A percentile compares a stretch with the other conserved stretches of the same genome.
phyloP scores from a whole-genome alignment of 2,888 invertebrate genomes.

The Sesia bembeciformis region DNA sequence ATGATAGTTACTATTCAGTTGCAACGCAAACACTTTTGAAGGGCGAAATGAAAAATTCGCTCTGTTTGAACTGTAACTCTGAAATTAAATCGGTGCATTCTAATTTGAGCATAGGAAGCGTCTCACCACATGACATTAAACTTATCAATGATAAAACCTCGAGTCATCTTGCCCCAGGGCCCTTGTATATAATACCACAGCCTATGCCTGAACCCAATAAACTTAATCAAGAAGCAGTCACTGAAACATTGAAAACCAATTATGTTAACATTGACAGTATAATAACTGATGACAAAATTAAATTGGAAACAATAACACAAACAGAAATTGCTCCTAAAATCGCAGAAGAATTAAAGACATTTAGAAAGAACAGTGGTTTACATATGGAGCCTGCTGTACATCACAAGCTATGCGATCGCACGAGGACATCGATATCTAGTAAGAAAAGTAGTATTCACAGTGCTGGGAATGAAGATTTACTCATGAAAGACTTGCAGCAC shows the following conservation, averaged over 20 bases:
- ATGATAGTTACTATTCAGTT: constrained; percentile 73
- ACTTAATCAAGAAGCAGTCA: constrained; percentile 12
- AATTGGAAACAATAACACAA: constrained; percentile 6
- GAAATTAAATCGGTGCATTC: constrained; percentile 63
- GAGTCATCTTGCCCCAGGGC: constrained; percentile 27
- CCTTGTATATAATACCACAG: constrained; percentile 49
- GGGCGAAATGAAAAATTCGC: constrained; percentile 64
- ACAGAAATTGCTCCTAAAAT: constrained; percentile 26
- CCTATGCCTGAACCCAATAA: constrained; percentile 8
- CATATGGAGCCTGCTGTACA: constrained; percentile 70
- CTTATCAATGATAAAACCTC: constrained; percentile 43
- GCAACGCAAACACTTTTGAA: constrained; percentile 76
- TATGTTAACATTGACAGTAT: constrained; percentile 24
- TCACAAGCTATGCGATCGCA: constrained; percentile 76
- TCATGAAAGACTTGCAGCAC: constrained; percentile 36
- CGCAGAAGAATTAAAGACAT: constrained; percentile 32
- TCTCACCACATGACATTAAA: constrained; percentile 47
- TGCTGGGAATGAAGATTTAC: constrained; percentile 41
- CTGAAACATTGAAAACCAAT: constrained; percentile 26
- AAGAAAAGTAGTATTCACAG: constrained; percentile 58
- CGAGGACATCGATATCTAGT: constrained; percentile 56
- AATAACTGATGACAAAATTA: constrained; percentile 26
- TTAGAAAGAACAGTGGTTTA: constrained; percentile 34
- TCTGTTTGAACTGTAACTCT: constrained; percentile 78
- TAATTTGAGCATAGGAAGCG: constrained; percentile 53